Conservation (phyloP, 2,888 invertebrate species). For the Neoascia interrupta region DNA sequence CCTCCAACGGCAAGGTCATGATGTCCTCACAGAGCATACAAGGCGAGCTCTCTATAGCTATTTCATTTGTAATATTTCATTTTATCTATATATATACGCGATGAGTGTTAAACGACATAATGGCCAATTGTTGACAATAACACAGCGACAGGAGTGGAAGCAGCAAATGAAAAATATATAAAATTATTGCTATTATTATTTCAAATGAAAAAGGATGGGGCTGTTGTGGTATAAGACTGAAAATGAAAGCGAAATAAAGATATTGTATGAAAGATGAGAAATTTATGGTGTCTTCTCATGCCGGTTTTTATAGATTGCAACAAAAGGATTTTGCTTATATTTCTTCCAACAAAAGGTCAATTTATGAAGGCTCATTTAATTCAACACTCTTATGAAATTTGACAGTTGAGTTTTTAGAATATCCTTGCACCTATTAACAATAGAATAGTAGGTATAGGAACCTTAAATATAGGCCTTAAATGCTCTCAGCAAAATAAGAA, state of each 20-base stretch:
- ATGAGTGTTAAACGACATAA: constrained; percentile 35
- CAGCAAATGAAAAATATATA: constrained; percentile 37
- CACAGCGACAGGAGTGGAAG: constrained; percentile 14
- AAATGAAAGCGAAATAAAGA: constrained; percentile 14
- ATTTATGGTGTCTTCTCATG: too few species aligned
- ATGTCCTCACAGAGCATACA: background rate
- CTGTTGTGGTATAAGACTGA: background rate
- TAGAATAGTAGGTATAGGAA: too few species aligned
- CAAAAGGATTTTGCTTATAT: too few species aligned
- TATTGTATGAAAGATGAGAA: background rate
- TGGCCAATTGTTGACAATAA: constrained; percentile 53
- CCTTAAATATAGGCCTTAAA: too few species aligned
- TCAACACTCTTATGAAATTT: too few species aligned
- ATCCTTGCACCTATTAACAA: too few species aligned
- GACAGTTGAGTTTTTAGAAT: too few species aligned
- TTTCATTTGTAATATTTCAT: constrained; percentile 25
- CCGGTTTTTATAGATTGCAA: too few species aligned
- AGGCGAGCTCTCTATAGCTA: background rate
- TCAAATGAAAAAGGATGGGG: constrained; percentile 48
- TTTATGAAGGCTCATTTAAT: too few species aligned
- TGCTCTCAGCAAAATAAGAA: too few species aligned
- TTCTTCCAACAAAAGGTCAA: too few species aligned
- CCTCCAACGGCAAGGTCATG: constrained; percentile 25
- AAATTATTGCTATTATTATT: constrained; percentile 52
- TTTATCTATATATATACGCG: constrained; percentile 18